phyloP scores from a whole-genome alignment of 2,113 vertebrate genomes.

The Sorex fumeus region DNA sequence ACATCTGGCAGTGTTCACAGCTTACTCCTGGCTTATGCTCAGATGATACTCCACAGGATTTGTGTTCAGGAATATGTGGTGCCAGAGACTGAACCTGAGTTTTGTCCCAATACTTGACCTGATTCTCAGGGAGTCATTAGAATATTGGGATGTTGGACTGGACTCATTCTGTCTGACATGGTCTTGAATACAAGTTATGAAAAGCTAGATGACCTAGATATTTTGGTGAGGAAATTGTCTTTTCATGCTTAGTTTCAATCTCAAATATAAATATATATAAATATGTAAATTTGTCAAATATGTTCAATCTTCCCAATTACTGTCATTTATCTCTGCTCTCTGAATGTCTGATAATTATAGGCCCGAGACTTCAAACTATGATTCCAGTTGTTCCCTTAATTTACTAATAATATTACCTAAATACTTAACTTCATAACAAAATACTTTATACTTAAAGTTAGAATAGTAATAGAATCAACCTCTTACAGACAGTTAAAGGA shows the following conservation, averaged over 20 bases:
- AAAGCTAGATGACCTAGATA: background rate
- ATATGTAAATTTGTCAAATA: background rate
- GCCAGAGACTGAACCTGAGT: too few relatives aligned
- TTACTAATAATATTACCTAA: background rate
- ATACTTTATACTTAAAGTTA: background rate
- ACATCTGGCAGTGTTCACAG: too few relatives aligned
- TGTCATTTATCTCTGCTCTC: background rate
- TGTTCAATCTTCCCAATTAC: background rate
- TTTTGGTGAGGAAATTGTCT: background rate
- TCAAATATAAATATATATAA: slow-evolving; percentile 7
- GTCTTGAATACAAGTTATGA: background rate
- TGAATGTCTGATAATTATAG: background rate
- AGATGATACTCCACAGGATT: too few relatives aligned
- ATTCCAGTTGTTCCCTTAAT: background rate
- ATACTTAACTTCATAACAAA: background rate
- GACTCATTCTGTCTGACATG: background rate
- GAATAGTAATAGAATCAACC: too few relatives aligned
- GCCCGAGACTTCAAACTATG: background rate
- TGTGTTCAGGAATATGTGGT: too few relatives aligned
- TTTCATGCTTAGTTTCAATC: background rate
- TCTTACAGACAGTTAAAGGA: background rate
- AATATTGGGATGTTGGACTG: background rate
- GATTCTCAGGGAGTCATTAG: background rate
- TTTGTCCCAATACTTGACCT: too few relatives aligned
- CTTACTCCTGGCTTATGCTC: too few relatives aligned